phyloP scores from a whole-genome alignment of 2,888 invertebrate genomes.

The Dorcus hopei region DNA sequence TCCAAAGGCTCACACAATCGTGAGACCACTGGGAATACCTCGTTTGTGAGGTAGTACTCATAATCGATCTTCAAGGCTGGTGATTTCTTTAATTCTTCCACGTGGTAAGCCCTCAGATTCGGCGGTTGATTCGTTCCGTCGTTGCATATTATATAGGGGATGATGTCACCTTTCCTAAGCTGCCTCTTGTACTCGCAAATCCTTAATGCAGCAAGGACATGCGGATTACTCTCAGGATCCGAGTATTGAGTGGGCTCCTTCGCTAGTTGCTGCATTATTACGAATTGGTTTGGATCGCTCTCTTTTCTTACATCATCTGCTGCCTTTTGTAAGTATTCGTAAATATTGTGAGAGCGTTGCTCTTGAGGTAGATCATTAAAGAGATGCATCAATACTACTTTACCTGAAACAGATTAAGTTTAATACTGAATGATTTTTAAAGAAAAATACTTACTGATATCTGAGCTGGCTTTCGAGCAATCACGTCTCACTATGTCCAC shows the following conservation, averaged over 20 bases:
- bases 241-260: not conserved
- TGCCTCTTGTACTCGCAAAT: not conserved
- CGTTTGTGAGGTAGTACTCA: slow-evolving; percentile 84
- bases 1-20: not conserved
- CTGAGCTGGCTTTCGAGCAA: slow-evolving; percentile 64
- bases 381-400: too few species aligned
- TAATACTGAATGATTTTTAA: not conserved
- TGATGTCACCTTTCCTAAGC: not conserved
- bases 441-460: not conserved
- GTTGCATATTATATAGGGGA: not conserved
- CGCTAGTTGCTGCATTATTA: not conserved
- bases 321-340: not conserved
- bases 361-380: not conserved
- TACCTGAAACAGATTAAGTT: too few species aligned
- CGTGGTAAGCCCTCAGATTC: not conserved
- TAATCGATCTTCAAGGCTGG: slow-evolving; percentile 60
- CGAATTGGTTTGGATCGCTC: not conserved
- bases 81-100: not conserved
- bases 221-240: not conserved
- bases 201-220: not conserved
- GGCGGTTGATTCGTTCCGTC: not conserved
- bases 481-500: slow-evolving; percentile 93
- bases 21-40: slow-evolving; percentile 84
- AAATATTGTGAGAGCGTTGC: not conserved
- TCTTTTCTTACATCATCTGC: not conserved